phyloP scores from a whole-genome alignment of 2,888 invertebrate species.

The Ornithoptera alexandrae region DNA sequence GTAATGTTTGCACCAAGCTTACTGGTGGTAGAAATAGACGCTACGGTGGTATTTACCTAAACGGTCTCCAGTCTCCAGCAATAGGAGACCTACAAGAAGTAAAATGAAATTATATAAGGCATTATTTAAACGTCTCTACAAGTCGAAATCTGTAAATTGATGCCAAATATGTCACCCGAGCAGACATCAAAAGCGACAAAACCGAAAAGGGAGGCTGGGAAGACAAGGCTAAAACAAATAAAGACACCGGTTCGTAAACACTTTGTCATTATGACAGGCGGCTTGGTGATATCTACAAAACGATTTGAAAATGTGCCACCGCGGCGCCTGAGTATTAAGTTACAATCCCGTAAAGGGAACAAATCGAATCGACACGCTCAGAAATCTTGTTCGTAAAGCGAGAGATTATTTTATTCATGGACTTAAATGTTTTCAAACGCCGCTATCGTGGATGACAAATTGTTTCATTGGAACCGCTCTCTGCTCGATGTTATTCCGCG shows the following conservation, averaged over 20 bases:
- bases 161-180: slow-evolving; percentile 24
- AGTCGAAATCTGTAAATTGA: slow-evolving; percentile 23
- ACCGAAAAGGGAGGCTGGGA: slow-evolving; percentile 24
- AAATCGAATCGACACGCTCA: slow-evolving; percentile 53
- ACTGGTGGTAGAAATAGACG: too few species aligned
- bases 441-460: slow-evolving; percentile 58
- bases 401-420: slow-evolving; percentile 60
- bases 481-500: slow-evolving; percentile 15
- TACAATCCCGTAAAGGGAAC: slow-evolving; percentile 55
- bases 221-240: slow-evolving; percentile 38
- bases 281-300: slow-evolving; percentile 56
- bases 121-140: slow-evolving; percentile 10
- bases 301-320: slow-evolving; percentile 48
- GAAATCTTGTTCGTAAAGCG: slow-evolving; percentile 50
- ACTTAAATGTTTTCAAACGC: slow-evolving; percentile 56
- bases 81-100: background rate
- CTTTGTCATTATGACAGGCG: slow-evolving; percentile 60
- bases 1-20: too few species aligned
- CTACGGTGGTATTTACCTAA: background rate
- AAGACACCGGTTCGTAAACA: slow-evolving; percentile 51
- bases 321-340: slow-evolving; percentile 63
- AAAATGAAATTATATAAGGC: slow-evolving; percentile 1
- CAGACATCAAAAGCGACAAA: slow-evolving; percentile 30
- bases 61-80: background rate
- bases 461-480: slow-evolving; percentile 39